A percentile compares a stretch with the other conserved stretches of the same genome.
phyloP scores from a whole-genome alignment of 2,113 vertebrate genomes.

The Rhinolophus ferrumequinum region DNA sequence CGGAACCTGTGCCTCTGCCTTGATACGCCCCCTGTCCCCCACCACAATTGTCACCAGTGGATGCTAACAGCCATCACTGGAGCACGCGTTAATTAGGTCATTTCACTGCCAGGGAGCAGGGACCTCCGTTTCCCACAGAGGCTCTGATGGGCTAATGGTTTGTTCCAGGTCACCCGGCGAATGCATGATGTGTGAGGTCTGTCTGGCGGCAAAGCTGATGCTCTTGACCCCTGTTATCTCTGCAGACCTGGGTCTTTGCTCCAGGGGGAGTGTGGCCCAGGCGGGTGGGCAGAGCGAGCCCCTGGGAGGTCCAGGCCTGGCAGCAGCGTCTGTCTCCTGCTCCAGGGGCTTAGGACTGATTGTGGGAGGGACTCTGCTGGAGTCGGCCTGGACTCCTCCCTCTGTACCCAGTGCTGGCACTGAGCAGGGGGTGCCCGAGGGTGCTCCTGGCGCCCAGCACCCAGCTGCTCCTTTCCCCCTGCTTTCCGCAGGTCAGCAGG shows the following conservation, averaged over 20 bases:
- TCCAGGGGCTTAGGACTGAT: accelerated
- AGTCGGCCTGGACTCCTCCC: not conserved
- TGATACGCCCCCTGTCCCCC: accelerated
- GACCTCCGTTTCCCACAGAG: not conserved
- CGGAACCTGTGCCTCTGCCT: accelerated
- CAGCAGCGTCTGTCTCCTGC: not conserved
- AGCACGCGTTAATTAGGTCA: accelerated
- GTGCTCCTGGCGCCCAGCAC: accelerated
- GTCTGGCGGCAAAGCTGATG: not conserved
- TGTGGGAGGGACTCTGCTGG: too few species aligned
- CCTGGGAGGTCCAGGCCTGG: accelerated
- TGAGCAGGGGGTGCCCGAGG: accelerated
- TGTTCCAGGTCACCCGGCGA: not conserved
- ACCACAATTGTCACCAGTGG: accelerated
- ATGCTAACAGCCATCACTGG: accelerated
- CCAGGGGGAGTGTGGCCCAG: not conserved
- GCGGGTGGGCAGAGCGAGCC: accelerated
- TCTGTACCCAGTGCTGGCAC: not conserved
- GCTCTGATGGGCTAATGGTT: not conserved
- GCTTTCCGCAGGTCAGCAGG: constrained; percentile 57
- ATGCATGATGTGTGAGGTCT: not conserved
- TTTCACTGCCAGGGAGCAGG: not conserved
- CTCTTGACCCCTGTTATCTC: accelerated
- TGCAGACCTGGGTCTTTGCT: accelerated
- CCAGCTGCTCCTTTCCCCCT: not conserved